A percentile compares a stretch with the other conserved stretches of the same genome.
Evolutionary conservation across 2,797 vertebrate species (phyloP).

Genomic region (Netta rufina): DNA sequence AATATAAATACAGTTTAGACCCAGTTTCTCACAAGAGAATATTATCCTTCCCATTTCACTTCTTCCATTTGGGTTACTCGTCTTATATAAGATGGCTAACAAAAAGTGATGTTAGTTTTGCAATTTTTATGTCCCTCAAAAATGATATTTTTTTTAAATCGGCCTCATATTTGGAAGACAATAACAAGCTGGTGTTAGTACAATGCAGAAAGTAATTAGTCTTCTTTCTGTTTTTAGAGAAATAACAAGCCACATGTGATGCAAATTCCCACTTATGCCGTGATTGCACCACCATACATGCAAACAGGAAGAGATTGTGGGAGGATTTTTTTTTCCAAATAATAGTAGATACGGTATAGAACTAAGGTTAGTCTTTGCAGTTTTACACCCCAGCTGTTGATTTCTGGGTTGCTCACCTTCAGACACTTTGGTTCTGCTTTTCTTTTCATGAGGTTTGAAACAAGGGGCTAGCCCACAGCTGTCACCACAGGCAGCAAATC

Average conservation of each 20-base stretch:
- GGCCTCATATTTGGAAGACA: neutral
- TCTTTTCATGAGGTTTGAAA: neutral
- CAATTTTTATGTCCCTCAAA: neutral
- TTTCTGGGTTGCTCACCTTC: neutral
- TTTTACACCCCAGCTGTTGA: neutral
- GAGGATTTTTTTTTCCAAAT: neutral
- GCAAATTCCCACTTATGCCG: neutral
- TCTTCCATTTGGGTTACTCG: neutral
- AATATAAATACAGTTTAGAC: neutral
- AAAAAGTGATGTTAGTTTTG: neutral
- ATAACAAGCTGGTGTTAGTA: neutral
- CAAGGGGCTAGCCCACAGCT: neutral
- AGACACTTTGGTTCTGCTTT: neutral
- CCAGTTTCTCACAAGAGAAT: neutral
- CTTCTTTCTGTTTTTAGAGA: constrained; percentile 9
- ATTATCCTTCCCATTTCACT: neutral
- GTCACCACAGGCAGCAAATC: neutral
- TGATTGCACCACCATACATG: neutral
- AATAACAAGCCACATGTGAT: neutral
- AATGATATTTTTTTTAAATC: neutral
- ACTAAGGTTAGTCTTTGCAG: neutral
- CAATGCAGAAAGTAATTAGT: constrained; percentile 2
- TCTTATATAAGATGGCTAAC: neutral
- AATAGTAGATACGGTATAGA: neutral
- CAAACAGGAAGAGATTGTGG: neutral